phyloP scores from a whole-genome alignment of 2,797 vertebrate genomes.

The Bufotes viridis region DNA sequence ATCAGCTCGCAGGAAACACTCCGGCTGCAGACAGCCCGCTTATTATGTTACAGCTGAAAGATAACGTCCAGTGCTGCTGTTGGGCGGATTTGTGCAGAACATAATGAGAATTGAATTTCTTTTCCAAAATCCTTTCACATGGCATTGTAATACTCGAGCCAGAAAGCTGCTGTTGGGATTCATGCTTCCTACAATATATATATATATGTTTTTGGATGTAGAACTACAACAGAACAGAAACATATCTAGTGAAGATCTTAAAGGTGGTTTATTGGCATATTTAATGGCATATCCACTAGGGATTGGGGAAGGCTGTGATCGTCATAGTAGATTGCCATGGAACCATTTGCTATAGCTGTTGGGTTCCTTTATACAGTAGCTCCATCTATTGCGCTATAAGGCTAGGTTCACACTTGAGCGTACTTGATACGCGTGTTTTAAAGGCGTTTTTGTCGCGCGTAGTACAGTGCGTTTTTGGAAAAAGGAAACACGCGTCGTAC shows the following conservation, averaged over 20 bases:
- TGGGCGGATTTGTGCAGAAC: slow-evolving; percentile 20
- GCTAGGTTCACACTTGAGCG: no score
- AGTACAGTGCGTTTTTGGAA: no score
- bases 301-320: no score
- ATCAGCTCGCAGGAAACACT: background rate
- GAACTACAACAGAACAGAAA: background rate
- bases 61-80: slow-evolving; percentile 23
- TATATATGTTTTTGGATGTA: background rate
- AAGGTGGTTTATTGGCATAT: background rate
- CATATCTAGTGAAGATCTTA: background rate
- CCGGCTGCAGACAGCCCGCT: background rate
- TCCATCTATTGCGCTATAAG: no score
- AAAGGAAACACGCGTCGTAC: no score
- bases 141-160: background rate
- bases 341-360: no score
- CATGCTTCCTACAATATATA: background rate
- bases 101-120: slow-evolving; percentile 26
- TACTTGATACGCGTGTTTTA: no score
- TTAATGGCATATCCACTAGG: background rate
- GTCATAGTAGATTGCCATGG: no score
- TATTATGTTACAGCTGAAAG: slow-evolving; percentile 17
- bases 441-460: no score
- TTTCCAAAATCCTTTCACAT: slow-evolving; percentile 20
- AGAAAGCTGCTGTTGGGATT: background rate
- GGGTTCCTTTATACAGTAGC: no score